Percentiles rank a stretch among this genome's conserved stretches.
phyloP scores from a whole-genome alignment of 1,140 invertebrate genomes.

The Portunus trituberculatus region DNA sequence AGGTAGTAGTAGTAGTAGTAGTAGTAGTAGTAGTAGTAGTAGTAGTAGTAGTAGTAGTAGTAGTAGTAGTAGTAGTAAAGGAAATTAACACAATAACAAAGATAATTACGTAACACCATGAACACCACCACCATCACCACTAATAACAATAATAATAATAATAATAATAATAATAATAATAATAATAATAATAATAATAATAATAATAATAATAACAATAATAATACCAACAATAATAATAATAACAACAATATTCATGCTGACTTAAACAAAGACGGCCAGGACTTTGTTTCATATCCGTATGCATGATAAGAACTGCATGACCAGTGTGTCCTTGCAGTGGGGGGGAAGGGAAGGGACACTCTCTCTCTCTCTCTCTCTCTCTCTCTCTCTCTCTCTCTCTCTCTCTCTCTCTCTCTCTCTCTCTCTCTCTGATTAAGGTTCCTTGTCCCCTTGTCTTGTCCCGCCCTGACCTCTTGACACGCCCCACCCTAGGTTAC shows the following conservation, averaged over 20 bases:
- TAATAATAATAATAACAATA: not conserved
- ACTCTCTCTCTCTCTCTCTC: not conserved
- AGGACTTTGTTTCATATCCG: not conserved
- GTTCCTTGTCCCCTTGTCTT: not conserved
- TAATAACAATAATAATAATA: not conserved
- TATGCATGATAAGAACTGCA: not conserved
- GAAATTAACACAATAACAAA: not conserved
- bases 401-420: slow-evolving; percentile 47
- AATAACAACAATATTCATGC: not conserved
- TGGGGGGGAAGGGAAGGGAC: too few species aligned
- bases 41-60: not conserved
- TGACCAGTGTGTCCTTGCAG: not conserved
- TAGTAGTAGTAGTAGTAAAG: slow-evolving; percentile 4
- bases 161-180: not conserved
- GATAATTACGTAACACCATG: too few species aligned
- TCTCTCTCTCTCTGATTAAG: slow-evolving; percentile 2
- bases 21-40: slow-evolving; percentile 14
- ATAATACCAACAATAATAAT: slow-evolving; percentile 13
- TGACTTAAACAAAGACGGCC: not conserved
- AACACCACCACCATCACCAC: too few species aligned
- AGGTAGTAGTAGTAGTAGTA: slow-evolving; percentile 1
- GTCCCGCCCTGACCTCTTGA: not conserved
- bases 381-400: slow-evolving; percentile 11
- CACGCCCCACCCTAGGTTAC: not conserved
- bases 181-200: not conserved